Evolutionary conservation across 2,113 vertebrate genomes (phyloP).

Genomic region (Lontra canadensis): DNA sequence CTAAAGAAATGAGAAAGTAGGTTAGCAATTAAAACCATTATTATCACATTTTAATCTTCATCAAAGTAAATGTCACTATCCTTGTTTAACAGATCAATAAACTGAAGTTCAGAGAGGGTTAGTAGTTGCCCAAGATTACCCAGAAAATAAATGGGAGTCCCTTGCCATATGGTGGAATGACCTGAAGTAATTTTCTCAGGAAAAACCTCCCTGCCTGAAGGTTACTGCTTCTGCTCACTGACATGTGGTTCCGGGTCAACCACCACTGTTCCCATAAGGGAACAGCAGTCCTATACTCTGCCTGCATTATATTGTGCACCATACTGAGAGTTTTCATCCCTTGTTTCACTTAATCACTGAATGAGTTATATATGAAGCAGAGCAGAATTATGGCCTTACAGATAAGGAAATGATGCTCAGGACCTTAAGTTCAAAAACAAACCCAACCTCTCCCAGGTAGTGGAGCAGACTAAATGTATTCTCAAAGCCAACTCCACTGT

Average conservation of each 20-base stretch:
- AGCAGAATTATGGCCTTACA: background rate
- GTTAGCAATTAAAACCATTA: slow-evolving; percentile 27
- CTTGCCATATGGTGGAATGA: background rate
- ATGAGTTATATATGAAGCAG: background rate
- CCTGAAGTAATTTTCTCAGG: background rate
- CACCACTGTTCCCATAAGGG: background rate
- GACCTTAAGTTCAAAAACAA: background rate
- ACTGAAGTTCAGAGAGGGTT: slow-evolving; percentile 17
- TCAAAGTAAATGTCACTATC: slow-evolving; percentile 61
- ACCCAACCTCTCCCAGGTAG: background rate
- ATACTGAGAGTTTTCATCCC: background rate
- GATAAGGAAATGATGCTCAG: background rate
- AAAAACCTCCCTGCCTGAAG: background rate
- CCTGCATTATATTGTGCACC: background rate
- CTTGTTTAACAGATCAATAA: slow-evolving; percentile 53
- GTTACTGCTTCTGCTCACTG: background rate
- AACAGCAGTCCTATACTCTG: background rate
- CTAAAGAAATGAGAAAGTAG: slow-evolving; percentile 39
- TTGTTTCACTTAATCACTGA: background rate
- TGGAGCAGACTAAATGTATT: background rate
- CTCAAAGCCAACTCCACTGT: background rate
- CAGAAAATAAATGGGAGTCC: slow-evolving; percentile 46
- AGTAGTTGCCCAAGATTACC: slow-evolving; percentile 28
- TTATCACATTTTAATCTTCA: slow-evolving; percentile 57
- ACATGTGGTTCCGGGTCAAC: background rate